Conservation (phyloP, 2,113 vertebrate species). For the Gnathonemus echidnorhynchus region DNA sequence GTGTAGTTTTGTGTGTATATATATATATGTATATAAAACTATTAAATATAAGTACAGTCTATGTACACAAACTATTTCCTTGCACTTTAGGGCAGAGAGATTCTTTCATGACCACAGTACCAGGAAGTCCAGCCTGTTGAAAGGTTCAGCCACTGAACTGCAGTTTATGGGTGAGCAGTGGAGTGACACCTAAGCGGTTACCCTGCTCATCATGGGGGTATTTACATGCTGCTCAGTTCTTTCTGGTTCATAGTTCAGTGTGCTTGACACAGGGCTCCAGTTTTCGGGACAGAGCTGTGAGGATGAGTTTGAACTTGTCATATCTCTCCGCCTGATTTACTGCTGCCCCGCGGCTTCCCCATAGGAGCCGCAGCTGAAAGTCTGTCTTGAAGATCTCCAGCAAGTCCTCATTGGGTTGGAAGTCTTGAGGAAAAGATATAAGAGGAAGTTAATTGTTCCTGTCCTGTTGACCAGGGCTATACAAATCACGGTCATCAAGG, state of each 20-base stretch:
- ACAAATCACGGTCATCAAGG: not conserved
- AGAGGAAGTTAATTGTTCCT: slow-evolving; percentile 13
- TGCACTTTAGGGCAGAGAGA: not conserved
- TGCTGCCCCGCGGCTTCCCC: slow-evolving; percentile 89
- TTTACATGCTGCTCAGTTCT: not conserved
- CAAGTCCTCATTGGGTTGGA: slow-evolving; percentile 78
- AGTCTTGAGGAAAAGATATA: slow-evolving; percentile 59
- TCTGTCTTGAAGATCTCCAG: slow-evolving; percentile 89
- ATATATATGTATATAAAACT: not conserved
- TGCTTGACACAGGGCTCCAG: slow-evolving; percentile 77
- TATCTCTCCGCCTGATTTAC: slow-evolving; percentile 87
- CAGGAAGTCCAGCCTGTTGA: not conserved
- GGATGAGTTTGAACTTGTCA: slow-evolving; percentile 88
- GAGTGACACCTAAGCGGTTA: not conserved
- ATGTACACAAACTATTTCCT: not conserved
- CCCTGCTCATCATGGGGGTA: not conserved
- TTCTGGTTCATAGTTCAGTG: slow-evolving; percentile 60
- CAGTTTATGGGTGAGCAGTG: not conserved
- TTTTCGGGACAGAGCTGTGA: slow-evolving; percentile 89
- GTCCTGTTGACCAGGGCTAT: not conserved
- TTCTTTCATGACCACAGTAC: not conserved
- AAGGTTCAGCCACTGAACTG: not conserved
- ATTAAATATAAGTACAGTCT: not conserved
- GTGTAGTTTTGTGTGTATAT: not conserved
- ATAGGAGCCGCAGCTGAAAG: slow-evolving; percentile 90